Conservation (phyloP, 2,113 vertebrate genomes). For the Pteropus alecto region DNA sequence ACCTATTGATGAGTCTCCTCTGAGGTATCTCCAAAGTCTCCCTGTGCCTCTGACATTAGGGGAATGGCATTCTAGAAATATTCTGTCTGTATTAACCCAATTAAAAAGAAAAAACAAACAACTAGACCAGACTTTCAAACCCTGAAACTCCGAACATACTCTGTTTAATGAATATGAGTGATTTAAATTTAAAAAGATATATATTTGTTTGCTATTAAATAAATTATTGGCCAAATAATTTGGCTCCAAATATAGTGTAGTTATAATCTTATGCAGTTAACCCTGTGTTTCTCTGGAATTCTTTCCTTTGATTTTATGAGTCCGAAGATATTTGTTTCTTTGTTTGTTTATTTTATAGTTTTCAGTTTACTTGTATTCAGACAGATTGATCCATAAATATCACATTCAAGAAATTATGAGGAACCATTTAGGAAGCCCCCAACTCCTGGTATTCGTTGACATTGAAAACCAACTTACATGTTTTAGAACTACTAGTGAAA, state of each 20-base stretch:
- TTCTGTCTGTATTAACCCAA: not conserved
- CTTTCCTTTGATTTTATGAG: not conserved
- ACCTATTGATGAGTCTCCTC: not conserved
- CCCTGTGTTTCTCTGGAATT: not conserved
- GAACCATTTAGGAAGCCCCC: not conserved
- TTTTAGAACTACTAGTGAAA: not conserved
- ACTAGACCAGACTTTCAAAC: not conserved
- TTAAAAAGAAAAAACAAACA: not conserved
- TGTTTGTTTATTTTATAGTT: not conserved
- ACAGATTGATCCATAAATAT: not conserved
- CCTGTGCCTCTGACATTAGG: not conserved
- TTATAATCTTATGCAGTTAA: not conserved
- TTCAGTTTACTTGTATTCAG: not conserved
- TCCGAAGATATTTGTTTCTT: not conserved
- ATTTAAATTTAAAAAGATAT: not conserved
- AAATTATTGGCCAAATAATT: not conserved
- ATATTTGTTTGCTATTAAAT: not conserved
- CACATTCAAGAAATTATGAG: not conserved
- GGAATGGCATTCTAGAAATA: not conserved
- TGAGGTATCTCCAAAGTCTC: not conserved
- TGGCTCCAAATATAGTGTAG: not conserved
- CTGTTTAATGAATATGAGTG: not conserved
- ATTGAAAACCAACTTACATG: not conserved
- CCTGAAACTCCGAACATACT: not conserved
- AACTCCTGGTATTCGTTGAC: not conserved